A percentile compares a stretch with the other conserved stretches of the same genome.
These are phyloP conservation scores for Dasyurus viverrinus DNA, from an alignment of 2,113 vertebrate species.

Conservation along the genomic window DNA sequence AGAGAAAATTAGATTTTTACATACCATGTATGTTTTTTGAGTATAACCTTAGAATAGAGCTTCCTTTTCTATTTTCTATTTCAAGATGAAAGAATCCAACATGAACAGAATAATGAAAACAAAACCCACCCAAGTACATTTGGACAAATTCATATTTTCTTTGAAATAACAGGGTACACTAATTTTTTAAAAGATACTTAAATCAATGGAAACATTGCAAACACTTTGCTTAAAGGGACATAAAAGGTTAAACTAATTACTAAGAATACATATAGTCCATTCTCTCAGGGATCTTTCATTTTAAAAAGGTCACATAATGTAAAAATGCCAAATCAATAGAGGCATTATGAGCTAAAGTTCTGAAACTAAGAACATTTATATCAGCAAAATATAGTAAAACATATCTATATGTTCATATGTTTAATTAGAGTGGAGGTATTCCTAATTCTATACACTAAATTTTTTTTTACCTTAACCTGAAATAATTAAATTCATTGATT, in stretches of 20 bases:
- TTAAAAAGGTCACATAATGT: slow-evolving; percentile 9
- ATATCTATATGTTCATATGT: neutral
- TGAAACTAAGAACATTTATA: neutral
- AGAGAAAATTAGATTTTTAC: slow-evolving; percentile 56
- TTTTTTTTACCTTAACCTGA: slow-evolving; percentile 24
- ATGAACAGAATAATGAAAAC: slow-evolving; percentile 48
- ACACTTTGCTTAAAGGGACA: slow-evolving; percentile 24
- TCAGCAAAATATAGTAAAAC: neutral
- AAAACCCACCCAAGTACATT: slow-evolving; percentile 35
- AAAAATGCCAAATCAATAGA: slow-evolving; percentile 1
- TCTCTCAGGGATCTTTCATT: neutral
- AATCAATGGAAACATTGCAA: neutral
- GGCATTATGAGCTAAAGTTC: neutral
- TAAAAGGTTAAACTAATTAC: neutral
- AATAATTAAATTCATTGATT: slow-evolving; percentile 23
- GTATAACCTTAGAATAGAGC: slow-evolving; percentile 32
- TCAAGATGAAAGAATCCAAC: slow-evolving; percentile 22
- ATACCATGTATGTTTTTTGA: slow-evolving; percentile 48
- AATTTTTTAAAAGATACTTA: slow-evolving; percentile 59
- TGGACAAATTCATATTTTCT: slow-evolving; percentile 49
- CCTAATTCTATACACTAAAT: neutral
- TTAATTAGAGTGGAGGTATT: neutral
- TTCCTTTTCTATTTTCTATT: slow-evolving; percentile 1
- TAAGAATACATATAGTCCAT: neutral
- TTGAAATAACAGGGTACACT: slow-evolving; percentile 54